A percentile compares a stretch with the other conserved stretches of the same genome.
These are phyloP conservation scores for Aphidius gifuensis DNA, from an alignment of 1,140 invertebrate species.

Conservation along the genomic window DNA sequence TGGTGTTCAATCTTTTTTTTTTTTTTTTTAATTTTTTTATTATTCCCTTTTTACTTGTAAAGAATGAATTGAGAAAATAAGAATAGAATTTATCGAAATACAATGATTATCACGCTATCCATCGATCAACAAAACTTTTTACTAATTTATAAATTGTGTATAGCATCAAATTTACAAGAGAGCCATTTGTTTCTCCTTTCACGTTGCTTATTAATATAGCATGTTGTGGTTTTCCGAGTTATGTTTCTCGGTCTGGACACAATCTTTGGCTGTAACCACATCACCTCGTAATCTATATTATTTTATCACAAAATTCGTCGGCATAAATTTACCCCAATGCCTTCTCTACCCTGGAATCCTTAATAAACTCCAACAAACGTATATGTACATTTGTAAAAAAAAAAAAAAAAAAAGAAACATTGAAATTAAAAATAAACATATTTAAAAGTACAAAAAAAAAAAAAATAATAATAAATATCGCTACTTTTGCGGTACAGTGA, in stretches of 20 bases:
- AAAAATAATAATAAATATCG: too few species aligned
- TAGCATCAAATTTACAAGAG: too few species aligned
- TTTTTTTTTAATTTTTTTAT: neutral
- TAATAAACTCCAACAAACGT: too few species aligned
- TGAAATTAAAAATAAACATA: too few species aligned
- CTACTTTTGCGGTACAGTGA: neutral
- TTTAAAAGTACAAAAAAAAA: too few species aligned
- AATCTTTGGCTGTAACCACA: conserved; percentile 11
- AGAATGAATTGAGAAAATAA: neutral
- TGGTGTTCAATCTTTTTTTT: neutral
- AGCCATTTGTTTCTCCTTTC: too few species aligned
- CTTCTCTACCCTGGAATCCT: neutral
- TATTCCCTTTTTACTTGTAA: neutral
- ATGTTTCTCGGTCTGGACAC: conserved; percentile 23
- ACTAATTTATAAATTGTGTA: neutral
- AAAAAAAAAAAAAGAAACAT: too few species aligned
- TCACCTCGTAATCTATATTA: conserved; percentile 10
- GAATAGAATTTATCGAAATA: conserved; percentile 22
- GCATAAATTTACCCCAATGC: neutral
- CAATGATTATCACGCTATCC: conserved; percentile 29
- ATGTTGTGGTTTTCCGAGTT: conserved; percentile 43
- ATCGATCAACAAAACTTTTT: conserved; percentile 24
- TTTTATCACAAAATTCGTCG: conserved; percentile 8
- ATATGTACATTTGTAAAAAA: too few species aligned
- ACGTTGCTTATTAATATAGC: conserved; percentile 40